Percentiles rank a stretch among this genome's conserved stretches.
Evolutionary conservation across 2,113 vertebrate genomes (phyloP).

Genomic region (Aegotheles bennettii): DNA sequence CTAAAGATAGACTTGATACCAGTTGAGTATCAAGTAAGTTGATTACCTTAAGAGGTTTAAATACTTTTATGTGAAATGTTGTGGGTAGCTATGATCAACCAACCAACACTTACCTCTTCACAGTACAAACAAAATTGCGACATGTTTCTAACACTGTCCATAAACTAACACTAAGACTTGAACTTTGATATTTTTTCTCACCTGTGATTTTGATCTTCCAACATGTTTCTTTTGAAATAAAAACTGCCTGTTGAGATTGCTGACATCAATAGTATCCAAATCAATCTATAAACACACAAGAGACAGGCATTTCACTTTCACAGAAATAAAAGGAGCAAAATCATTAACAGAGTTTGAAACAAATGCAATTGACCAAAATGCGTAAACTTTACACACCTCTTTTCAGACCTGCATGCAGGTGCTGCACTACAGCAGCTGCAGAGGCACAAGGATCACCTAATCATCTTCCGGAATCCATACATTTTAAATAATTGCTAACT

Average conservation of each 20-base stretch:
- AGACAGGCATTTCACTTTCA: neutral
- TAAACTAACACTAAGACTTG: neutral
- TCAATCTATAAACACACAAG: conserved; percentile 85
- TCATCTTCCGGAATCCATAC: neutral
- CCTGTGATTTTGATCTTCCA: conserved; percentile 97
- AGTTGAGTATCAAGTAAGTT: neutral
- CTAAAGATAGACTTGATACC: conserved; percentile 10
- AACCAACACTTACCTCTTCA: neutral
- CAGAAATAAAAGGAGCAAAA: neutral
- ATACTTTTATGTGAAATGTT: neutral
- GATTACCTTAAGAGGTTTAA: neutral
- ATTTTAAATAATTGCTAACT: neutral
- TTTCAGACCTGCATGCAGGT: neutral
- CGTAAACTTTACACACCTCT: neutral
- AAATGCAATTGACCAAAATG: rapidly evolving
- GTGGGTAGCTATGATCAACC: neutral
- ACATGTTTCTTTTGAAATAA: conserved; percentile 99
- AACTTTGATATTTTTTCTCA: conserved; percentile 44
- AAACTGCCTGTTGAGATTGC: conserved; percentile 98
- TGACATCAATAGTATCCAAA: conserved; percentile 98
- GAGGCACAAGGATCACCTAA: neutral
- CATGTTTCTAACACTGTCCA: neutral
- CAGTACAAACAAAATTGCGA: neutral
- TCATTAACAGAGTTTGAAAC: neutral
- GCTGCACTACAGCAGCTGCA: neutral